These are phyloP conservation scores for Lasiurus borealis DNA, from an alignment of 2,113 vertebrate species.

Conservation along the genomic window DNA sequence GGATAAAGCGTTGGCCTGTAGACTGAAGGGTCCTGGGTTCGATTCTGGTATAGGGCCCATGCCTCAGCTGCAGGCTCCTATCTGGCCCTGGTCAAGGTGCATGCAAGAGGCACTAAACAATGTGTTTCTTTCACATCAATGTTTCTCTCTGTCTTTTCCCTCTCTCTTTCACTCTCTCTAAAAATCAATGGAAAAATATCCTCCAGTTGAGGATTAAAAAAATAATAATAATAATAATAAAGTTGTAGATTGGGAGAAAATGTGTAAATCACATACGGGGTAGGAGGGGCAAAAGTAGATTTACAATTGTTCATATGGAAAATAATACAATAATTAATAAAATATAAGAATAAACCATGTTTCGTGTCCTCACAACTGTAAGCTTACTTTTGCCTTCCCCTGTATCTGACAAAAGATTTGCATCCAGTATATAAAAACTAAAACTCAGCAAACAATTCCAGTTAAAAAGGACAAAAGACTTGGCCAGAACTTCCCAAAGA, in stretches of 20 bases:
- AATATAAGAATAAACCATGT: background rate
- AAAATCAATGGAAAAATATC: too few species aligned
- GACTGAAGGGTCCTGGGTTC: too few species aligned
- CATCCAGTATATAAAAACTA: background rate
- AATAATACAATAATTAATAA: background rate
- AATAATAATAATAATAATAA: background rate
- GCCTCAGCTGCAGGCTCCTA: too few species aligned
- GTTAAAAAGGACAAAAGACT: background rate
- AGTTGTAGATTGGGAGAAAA: background rate
- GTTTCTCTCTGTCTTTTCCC: too few species aligned
- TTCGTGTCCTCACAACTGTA: background rate
- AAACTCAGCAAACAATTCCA: background rate
- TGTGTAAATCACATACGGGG: background rate
- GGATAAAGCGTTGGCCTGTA: too few species aligned
- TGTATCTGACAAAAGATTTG: background rate
- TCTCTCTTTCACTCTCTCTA: too few species aligned
- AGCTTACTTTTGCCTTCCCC: background rate
- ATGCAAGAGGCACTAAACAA: too few species aligned
- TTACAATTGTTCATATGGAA: background rate
- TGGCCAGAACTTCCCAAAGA: background rate
- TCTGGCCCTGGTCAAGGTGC: too few species aligned
- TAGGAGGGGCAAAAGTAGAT: background rate
- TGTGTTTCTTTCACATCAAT: too few species aligned
- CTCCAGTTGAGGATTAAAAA: too few species aligned
- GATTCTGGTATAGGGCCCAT: too few species aligned